Percentiles rank a stretch among this genome's conserved stretches.
Evolutionary conservation across 2,888 invertebrate genomes (phyloP).

Genomic region (Hypomecis atomaria): DNA sequence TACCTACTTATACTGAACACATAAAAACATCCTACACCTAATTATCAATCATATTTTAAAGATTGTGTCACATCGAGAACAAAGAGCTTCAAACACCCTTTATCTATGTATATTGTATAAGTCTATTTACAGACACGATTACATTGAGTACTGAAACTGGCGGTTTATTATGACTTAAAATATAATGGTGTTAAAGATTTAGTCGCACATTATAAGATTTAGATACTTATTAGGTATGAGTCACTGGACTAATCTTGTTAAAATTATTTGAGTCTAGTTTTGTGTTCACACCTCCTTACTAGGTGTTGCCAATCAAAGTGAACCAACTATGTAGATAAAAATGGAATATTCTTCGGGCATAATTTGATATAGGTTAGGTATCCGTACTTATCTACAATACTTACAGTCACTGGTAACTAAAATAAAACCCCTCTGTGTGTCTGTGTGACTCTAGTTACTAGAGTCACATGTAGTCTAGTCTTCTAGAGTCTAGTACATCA

Average conservation of each 20-base stretch:
- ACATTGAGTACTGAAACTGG: conserved; percentile 52
- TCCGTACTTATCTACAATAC: too few species aligned
- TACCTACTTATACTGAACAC: not conserved
- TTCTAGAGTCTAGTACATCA: too few species aligned
- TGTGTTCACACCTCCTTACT: not conserved
- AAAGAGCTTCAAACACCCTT: conserved; percentile 64
- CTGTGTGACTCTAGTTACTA: too few species aligned
- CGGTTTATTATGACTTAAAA: conserved; percentile 36
- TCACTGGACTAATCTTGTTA: conserved; percentile 7
- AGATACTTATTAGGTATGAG: conserved; percentile 8
- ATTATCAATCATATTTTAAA: conserved; percentile 70
- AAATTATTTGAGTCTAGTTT: not conserved
- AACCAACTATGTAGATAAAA: too few species aligned
- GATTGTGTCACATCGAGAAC: conserved; percentile 61
- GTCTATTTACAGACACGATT: conserved; percentile 59
- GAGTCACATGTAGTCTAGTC: too few species aligned
- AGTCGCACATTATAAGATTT: conserved; percentile 22
- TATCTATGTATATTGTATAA: too few species aligned
- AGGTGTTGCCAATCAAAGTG: not conserved
- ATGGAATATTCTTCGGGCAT: too few species aligned
- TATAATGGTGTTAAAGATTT: conserved; percentile 32
- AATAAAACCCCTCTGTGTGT: too few species aligned
- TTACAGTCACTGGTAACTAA: too few species aligned
- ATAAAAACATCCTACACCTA: conserved; percentile 36
- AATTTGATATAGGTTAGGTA: too few species aligned